Evolutionary conservation across 2,888 invertebrate genomes (phyloP), one percentile per base, ranked within the genome.

Genomic region (Oegoconia quadripuncta): DNA sequence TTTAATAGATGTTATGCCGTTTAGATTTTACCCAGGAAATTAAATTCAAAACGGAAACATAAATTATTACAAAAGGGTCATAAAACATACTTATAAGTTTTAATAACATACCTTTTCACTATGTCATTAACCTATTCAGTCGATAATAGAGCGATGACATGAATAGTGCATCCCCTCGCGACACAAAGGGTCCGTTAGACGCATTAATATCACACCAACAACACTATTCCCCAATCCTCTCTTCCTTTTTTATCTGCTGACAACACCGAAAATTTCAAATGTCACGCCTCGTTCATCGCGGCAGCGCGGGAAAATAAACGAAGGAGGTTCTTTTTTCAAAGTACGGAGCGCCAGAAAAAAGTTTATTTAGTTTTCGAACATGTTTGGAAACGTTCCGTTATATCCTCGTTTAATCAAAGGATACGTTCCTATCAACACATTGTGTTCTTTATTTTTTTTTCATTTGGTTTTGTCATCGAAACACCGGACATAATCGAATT

Each of bases 261-360:
- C 77, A 77, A 73, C 77, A 77, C 62, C 73, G 69, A 72, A 76
- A 73, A 76, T 83, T 83, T 82, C 71, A 50, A 83, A 76, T 84
- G 86, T 84, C 84, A 84, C 84, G 86, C 79, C 83, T 86, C 74
- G 82, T 84, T 82, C 81, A 74, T 75, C 74, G 77, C 64, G 52
- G 50, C 59, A 59, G 68, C 72, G 73, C 70, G 74, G 78, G 78
- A 80, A 80, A 76, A 77, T 76, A 77, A 76, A 78, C 73, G 71
- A 77, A n/a, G 70, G 61, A 44, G 55, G 55, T 65, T 73, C 61
- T 60, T 70, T 71, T 76, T 76, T 65, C 48, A 53, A 64, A 66
- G 48, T 29, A 34, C 45, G 48, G 44, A 65, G 69, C 73, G 70
- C 70, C 67, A 67, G 64, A 70, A 76, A 74, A 78, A 73, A 67